A percentile compares a stretch with the other conserved stretches of the same genome.
phyloP scores from a whole-genome alignment of 1,140 invertebrate genomes.

The Papilio glaucus region DNA sequence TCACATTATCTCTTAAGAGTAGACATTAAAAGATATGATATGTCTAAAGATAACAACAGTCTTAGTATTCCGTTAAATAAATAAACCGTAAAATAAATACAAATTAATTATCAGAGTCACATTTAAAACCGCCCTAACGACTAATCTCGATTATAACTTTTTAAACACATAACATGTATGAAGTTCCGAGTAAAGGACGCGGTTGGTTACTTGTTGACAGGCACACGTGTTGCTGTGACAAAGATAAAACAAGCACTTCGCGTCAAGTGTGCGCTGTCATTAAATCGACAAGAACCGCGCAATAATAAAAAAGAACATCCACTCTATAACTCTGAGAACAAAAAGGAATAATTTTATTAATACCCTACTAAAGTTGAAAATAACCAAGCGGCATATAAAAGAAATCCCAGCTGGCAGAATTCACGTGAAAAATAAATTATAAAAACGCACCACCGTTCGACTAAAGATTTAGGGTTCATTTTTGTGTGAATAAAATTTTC shows the following conservation, averaged over 20 bases:
- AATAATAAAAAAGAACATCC: slow-evolving; percentile 35
- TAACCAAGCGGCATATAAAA: slow-evolving; percentile 56
- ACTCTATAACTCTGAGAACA: slow-evolving; percentile 33
- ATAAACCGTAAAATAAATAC: neutral
- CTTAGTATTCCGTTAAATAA: neutral
- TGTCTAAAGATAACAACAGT: too few species aligned
- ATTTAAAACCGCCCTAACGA: slow-evolving; percentile 12
- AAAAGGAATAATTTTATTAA: slow-evolving; percentile 57
- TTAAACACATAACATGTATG: slow-evolving; percentile 27
- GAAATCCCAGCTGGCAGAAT: slow-evolving; percentile 59
- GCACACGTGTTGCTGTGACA: slow-evolving; percentile 43
- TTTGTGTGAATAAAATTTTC: slow-evolving; percentile 53
- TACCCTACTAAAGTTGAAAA: slow-evolving; percentile 60
- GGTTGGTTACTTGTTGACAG: slow-evolving; percentile 45
- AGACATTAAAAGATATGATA: too few species aligned
- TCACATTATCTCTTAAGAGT: too few species aligned
- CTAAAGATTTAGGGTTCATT: slow-evolving; percentile 51
- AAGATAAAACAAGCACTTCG: slow-evolving; percentile 37
- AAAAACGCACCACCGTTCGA: slow-evolving; percentile 47
- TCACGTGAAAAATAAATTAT: slow-evolving; percentile 57
- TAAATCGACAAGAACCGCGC: slow-evolving; percentile 40
- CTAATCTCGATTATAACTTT: slow-evolving; percentile 24
- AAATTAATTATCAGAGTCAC: slow-evolving; percentile 20
- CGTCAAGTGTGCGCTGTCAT: slow-evolving; percentile 34
- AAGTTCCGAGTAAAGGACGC: slow-evolving; percentile 46